Percentiles rank a stretch among this genome's conserved stretches.
Evolutionary conservation across 2,888 invertebrate genomes (phyloP).

Genomic region (Geophilus truncorum): DNA sequence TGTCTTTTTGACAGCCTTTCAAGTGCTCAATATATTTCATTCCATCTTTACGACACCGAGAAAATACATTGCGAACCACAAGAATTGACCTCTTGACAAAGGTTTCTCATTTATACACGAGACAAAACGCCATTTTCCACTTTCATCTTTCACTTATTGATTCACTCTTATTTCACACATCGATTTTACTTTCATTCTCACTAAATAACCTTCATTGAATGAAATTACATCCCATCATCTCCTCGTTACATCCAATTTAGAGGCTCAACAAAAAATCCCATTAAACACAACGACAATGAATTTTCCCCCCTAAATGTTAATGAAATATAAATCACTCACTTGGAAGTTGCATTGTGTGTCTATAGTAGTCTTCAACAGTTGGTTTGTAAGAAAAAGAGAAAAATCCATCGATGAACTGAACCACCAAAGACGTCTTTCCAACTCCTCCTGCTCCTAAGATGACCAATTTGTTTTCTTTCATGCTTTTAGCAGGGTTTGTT

Average conservation of each 20-base stretch:
- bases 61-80: no score
- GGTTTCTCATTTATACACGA: neutral
- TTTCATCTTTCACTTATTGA: neutral
- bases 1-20: neutral
- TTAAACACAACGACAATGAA: neutral
- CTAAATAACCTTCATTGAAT: neutral
- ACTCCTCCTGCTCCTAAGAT: constrained; percentile 42
- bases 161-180: neutral
- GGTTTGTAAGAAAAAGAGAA: constrained; percentile 41
- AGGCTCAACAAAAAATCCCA: neutral
- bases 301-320: neutral
- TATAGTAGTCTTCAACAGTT: constrained; percentile 41
- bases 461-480: constrained; percentile 39
- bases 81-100: neutral
- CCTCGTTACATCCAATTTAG: neutral
- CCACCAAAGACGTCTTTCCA: constrained; percentile 41
- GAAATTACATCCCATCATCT: neutral
- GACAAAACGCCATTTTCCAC: neutral
- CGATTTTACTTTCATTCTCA: neutral
- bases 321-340: constrained; percentile 36
- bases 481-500: neutral
- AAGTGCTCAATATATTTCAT: neutral
- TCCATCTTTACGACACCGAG: neutral
- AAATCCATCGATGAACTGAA: constrained; percentile 41
- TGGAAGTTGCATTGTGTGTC: constrained; percentile 40